Percentiles rank a stretch among this genome's conserved stretches.
Conservation (phyloP, 1,140 invertebrate species). For the Tribolium castaneum region DNA sequence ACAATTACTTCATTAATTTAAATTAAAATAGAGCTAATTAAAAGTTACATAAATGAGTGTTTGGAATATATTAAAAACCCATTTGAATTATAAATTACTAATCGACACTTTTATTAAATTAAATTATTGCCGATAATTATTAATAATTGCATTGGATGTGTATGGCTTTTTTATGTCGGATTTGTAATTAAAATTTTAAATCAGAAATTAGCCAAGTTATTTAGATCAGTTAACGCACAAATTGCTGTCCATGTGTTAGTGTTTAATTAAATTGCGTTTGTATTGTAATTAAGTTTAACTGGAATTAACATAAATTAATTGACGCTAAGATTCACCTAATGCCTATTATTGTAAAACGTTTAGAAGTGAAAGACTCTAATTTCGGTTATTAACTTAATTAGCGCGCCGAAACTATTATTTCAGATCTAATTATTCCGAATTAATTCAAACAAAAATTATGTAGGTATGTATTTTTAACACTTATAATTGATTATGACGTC, state of each 20-base stretch:
- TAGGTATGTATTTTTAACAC: background rate
- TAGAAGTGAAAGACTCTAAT: background rate
- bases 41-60: conserved; percentile 43
- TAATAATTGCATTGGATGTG: background rate
- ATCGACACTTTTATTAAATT: background rate
- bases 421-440: background rate
- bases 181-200: background rate
- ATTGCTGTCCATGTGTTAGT: background rate
- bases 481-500: background rate
- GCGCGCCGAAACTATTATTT: background rate
- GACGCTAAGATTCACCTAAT: background rate
- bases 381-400: conserved; percentile 6
- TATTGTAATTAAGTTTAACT: background rate
- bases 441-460: background rate
- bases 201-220: background rate
- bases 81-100: background rate
- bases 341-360: background rate
- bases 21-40: conserved; percentile 4
- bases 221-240: background rate
- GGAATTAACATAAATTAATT: background rate
- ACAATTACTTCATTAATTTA: background rate
- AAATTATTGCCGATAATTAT: background rate
- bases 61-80: background rate
- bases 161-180: background rate
- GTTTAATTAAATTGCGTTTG: background rate